These are phyloP conservation scores for Platichthys flesus DNA, from an alignment of 2,113 vertebrate genomes.

Conservation along the genomic window DNA sequence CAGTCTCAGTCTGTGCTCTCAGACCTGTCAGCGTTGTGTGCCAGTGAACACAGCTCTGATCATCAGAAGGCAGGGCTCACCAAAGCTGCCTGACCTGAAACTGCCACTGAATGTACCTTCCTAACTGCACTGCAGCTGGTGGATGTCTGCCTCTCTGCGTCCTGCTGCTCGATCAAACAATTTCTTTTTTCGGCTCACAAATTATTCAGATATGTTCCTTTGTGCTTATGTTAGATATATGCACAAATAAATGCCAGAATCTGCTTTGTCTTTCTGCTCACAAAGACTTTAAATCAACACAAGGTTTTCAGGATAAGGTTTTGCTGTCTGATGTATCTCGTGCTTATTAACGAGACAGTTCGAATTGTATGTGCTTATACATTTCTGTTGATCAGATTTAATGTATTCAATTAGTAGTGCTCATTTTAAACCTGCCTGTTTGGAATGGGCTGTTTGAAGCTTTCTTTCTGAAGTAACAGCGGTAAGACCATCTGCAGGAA, in stretches of 20 bases:
- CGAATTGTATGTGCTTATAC: neutral
- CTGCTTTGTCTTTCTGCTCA: neutral
- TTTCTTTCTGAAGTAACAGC: no score
- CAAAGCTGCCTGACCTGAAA: constrained; percentile 70
- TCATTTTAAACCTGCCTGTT: no score
- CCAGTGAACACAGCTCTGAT: constrained; percentile 51
- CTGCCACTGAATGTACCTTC: constrained; percentile 63
- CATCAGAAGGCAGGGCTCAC: constrained; percentile 47
- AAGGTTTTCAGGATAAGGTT: neutral
- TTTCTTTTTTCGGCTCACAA: no score
- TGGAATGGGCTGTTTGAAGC: no score
- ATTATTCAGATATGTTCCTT: no score
- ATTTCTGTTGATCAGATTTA: neutral
- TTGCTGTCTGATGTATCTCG: neutral
- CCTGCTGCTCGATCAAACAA: constrained; percentile 20
- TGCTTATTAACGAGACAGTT: neutral
- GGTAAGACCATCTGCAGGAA: no score
- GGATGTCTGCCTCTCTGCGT: constrained; percentile 5
- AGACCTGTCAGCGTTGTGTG: constrained; percentile 59
- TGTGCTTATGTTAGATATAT: no score
- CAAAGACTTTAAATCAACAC: no score
- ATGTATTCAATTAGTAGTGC: neutral
- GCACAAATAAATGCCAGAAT: no score
- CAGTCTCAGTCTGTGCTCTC: constrained; percentile 53
- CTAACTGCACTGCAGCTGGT: constrained; percentile 16